Conservation (phyloP, 2,888 invertebrate genomes). For the Cheilosia vernalis region DNA sequence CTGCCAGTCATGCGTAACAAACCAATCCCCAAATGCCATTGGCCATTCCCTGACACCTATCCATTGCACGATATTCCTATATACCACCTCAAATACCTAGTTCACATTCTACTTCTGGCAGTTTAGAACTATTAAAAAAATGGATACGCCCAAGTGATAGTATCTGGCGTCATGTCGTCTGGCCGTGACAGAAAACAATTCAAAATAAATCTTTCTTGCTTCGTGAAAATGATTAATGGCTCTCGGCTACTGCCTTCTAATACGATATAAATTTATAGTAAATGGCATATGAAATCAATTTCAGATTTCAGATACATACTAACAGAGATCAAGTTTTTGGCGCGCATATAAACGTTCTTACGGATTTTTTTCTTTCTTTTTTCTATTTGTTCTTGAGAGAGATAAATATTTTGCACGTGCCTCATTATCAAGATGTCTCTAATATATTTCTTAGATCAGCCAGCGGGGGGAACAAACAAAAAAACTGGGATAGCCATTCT, state of each 20-base stretch:
- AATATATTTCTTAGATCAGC: constrained; percentile 4
- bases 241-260: constrained; percentile 11
- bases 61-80: too few species aligned
- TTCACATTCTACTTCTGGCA: not conserved
- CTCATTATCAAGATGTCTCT: constrained; percentile 33
- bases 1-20: too few species aligned
- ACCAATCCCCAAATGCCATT: too few species aligned
- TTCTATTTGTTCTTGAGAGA: not conserved
- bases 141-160: not conserved
- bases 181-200: not conserved
- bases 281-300: not conserved
- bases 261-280: constrained; percentile 9
- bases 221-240: constrained; percentile 7
- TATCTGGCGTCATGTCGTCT: constrained; percentile 21
- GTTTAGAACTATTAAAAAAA: not conserved
- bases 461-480: not conserved
- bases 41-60: too few species aligned
- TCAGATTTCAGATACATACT: not conserved
- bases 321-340: constrained; percentile 9
- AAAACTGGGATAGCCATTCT: not conserved
- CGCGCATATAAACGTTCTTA: not conserved
- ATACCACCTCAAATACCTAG: too few species aligned
- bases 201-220: constrained; percentile 14
- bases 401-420: constrained; percentile 24
- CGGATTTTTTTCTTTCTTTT: not conserved